phyloP scores from a whole-genome alignment of 2,113 vertebrate genomes.

The Sardina pilchardus region DNA sequence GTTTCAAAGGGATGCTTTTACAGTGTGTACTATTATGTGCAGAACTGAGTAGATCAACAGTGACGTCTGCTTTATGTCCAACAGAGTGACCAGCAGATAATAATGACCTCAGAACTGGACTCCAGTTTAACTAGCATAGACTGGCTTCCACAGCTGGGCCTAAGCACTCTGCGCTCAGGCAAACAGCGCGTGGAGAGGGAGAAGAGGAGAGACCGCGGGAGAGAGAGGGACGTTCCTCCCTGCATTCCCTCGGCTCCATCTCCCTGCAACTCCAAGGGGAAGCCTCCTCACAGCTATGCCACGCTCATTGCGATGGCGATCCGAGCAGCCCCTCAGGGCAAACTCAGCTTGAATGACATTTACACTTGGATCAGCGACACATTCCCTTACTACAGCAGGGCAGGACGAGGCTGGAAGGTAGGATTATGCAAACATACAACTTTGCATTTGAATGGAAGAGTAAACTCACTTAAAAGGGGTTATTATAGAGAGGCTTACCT shows the following conservation, averaged over 20 bases:
- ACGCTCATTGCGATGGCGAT: slow-evolving; percentile 96
- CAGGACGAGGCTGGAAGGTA: slow-evolving; percentile 96
- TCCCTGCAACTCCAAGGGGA: slow-evolving; percentile 83
- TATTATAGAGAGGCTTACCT: too few relatives aligned
- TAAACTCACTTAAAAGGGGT: not conserved
- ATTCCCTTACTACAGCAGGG: slow-evolving; percentile 91
- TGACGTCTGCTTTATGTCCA: slow-evolving; percentile 5
- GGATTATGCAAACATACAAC: not conserved
- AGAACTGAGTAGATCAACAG: not conserved
- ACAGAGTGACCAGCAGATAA: slow-evolving; percentile 44
- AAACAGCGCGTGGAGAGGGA: slow-evolving; percentile 84
- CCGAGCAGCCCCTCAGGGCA: slow-evolving; percentile 86
- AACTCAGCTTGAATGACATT: slow-evolving; percentile 95
- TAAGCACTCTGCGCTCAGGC: slow-evolving; percentile 84
- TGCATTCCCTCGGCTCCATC: slow-evolving; percentile 61
- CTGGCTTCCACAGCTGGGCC: slow-evolving; percentile 91
- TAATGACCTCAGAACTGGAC: slow-evolving; percentile 91
- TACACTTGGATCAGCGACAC: slow-evolving; percentile 98
- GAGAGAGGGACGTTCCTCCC: slow-evolving; percentile 71
- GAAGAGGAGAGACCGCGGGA: slow-evolving; percentile 73
- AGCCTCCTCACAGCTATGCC: slow-evolving; percentile 96
- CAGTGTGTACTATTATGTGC: not conserved
- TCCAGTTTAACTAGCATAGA: slow-evolving; percentile 98
- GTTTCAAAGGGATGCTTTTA: not conserved
- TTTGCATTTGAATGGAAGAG: not conserved